Base-by-base conservation (phyloP, 2,888 invertebrate genomes). In the Ennomos fuscantarius region DNA sequence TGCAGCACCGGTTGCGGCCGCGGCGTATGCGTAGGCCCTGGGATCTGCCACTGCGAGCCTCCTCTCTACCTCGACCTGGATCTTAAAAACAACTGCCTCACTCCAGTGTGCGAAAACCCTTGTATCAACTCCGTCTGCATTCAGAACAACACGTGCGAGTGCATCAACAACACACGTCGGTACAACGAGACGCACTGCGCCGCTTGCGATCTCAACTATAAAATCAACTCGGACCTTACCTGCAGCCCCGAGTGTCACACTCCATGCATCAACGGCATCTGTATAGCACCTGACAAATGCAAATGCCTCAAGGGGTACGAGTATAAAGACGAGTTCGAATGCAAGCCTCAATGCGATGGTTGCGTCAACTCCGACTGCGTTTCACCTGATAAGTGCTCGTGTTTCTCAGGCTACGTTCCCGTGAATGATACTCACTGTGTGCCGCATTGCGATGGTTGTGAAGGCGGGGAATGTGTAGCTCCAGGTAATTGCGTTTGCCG, bases 1-100 rank as follows among this genome's bases (percentile, higher is more conserved):
- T 94, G 94, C 71, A 86, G 85, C 56, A 88, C 87, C 0, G 89
- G 88, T 0, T 94, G 94, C 68, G 66, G 60, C 2, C 78, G 82
- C 42, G 94, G 94, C 1, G 79, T 77, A 6, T 92, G 93, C 66
- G 66, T 81, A 2, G 79, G 78, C 0, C 92, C 91, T 1, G 82
- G 89, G 24, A 63, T 63, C 10, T 92, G 92, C 68, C 66, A 71
- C 8, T 91, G 92, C 59, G 74, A 81, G 5, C 62, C 83, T 0
- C 89, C 89, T 0, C 44, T 77, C 1, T 63, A 71, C 60, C 77
- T 84, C 13, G 77, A 89, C 54, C 79, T 79, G 0, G 72, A 72
- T 3, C 74, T 75, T 41, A 70, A 68, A n/a, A 86, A 87, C 73
- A 69, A 73, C 36, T 90, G 90, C 71, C 58, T 85, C 8, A 68